Evolutionary conservation across 2,888 invertebrate species (phyloP).

Genomic region (Synergus umbraculus): DNA sequence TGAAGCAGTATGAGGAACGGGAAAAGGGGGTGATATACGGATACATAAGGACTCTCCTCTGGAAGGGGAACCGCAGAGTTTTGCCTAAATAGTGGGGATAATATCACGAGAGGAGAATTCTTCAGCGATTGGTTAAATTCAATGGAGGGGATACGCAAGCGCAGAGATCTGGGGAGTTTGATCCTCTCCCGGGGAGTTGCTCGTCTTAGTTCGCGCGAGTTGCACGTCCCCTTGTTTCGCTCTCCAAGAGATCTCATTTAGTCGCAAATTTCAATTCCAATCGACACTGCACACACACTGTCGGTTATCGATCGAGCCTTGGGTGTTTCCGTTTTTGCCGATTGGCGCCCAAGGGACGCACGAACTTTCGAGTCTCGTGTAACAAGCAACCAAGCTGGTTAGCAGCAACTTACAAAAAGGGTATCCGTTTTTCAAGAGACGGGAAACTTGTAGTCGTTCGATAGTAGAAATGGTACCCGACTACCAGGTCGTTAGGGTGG

Average conservation of each 20-base stretch:
- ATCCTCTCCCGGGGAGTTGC: slow-evolving; percentile 70
- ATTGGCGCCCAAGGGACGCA: neutral
- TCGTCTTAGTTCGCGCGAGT: slow-evolving; percentile 75
- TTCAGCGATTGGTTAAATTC: slow-evolving; percentile 42
- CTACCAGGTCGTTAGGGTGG: neutral
- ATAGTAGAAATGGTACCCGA: neutral
- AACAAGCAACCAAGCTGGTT: neutral
- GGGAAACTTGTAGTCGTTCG: neutral
- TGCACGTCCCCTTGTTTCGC: slow-evolving; percentile 64
- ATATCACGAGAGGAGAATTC: slow-evolving; percentile 48
- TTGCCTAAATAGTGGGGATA: slow-evolving; percentile 41
- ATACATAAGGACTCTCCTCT: slow-evolving; percentile 43
- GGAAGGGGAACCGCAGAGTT: slow-evolving; percentile 6
- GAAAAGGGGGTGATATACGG: slow-evolving; percentile 50
- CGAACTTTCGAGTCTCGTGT: slow-evolving; percentile 2
- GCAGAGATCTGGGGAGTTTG: slow-evolving; percentile 30
- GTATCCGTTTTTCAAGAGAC: slow-evolving; percentile 9
- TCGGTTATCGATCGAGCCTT: slow-evolving; percentile 23
- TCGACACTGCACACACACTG: slow-evolving; percentile 26
- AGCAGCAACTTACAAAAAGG: neutral
- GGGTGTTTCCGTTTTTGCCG: slow-evolving; percentile 25
- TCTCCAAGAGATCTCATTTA: slow-evolving; percentile 28
- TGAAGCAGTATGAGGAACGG: slow-evolving; percentile 52
- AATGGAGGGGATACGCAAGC: slow-evolving; percentile 37
- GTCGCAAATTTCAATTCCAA: slow-evolving; percentile 13